phyloP scores from a whole-genome alignment of 2,113 vertebrate genomes.

The Mirounga angustirostris region DNA sequence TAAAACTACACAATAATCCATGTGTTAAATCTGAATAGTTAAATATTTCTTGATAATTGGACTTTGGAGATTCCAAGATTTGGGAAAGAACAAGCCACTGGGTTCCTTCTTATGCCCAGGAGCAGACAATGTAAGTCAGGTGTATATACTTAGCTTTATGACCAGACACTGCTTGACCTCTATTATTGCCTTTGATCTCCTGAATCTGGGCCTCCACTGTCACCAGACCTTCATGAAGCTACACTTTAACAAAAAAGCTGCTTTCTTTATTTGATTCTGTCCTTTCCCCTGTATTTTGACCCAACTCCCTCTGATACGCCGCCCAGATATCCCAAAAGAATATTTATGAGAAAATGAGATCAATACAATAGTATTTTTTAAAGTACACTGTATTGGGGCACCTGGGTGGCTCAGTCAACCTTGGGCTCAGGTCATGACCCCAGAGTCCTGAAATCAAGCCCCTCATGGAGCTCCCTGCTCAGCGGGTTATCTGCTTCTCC shows the following conservation, averaged over 20 bases:
- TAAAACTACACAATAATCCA: background rate
- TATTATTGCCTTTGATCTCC: background rate
- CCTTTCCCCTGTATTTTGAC: background rate
- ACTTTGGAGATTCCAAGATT: background rate
- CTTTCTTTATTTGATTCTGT: background rate
- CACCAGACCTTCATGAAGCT: background rate
- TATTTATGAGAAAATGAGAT: background rate
- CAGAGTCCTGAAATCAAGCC: background rate
- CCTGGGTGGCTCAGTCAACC: background rate
- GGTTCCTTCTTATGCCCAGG: background rate
- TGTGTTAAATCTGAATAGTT: background rate
- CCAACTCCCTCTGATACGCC: background rate
- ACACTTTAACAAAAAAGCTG: background rate
- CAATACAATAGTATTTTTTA: background rate
- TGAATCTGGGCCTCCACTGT: background rate
- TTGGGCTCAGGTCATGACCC: background rate
- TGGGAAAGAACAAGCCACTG: background rate
- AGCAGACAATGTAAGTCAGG: background rate
- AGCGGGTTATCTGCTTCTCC: background rate
- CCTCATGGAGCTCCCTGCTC: background rate
- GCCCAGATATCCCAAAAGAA: background rate
- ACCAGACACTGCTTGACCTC: background rate
- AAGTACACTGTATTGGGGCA: background rate
- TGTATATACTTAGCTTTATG: background rate
- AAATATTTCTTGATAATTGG: background rate